Percentiles rank a stretch among this genome's conserved stretches.
Evolutionary conservation across 2,113 vertebrate genomes (phyloP).

Genomic region (Cyrtonyx montezumae): DNA sequence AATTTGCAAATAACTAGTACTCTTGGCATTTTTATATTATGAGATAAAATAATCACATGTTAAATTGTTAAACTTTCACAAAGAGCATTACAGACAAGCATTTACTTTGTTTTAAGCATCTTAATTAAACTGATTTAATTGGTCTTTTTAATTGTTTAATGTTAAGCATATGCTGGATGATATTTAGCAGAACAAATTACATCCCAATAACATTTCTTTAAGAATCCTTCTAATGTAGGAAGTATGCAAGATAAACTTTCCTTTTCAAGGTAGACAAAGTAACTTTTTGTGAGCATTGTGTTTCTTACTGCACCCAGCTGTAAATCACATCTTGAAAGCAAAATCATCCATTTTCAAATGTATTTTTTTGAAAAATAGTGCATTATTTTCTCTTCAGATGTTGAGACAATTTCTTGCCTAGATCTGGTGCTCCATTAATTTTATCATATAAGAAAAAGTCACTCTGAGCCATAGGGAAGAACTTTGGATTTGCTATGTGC

Average conservation of each 20-base stretch:
- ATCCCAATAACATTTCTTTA: constrained; percentile 45
- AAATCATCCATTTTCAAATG: constrained; percentile 64
- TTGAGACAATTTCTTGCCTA: constrained; percentile 48
- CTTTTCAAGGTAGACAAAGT: constrained; percentile 68
- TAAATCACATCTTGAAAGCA: constrained; percentile 68
- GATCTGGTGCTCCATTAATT: constrained; percentile 27
- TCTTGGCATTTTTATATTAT: constrained; percentile 4
- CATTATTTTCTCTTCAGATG: constrained; percentile 57
- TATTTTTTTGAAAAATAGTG: constrained; percentile 52
- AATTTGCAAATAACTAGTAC: constrained; percentile 23
- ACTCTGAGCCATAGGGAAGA: constrained; percentile 2
- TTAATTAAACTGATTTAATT: constrained; percentile 6
- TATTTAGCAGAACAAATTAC: constrained; percentile 37
- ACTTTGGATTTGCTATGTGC: neutral
- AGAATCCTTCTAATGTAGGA: constrained; percentile 18
- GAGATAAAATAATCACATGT: constrained; percentile 25
- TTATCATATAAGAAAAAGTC: constrained; percentile 19
- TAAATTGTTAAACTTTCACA: constrained; percentile 21
- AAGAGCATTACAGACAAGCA: neutral
- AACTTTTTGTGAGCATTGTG: constrained; percentile 55
- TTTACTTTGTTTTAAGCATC: neutral
- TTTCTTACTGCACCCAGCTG: constrained; percentile 48
- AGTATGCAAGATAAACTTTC: constrained; percentile 61
- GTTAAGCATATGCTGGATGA: neutral
- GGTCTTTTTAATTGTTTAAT: constrained; percentile 20